A percentile compares a stretch with the other conserved stretches of the same genome.
Evolutionary conservation across 2,888 invertebrate species (phyloP).

Genomic region (Cryptus armator): DNA sequence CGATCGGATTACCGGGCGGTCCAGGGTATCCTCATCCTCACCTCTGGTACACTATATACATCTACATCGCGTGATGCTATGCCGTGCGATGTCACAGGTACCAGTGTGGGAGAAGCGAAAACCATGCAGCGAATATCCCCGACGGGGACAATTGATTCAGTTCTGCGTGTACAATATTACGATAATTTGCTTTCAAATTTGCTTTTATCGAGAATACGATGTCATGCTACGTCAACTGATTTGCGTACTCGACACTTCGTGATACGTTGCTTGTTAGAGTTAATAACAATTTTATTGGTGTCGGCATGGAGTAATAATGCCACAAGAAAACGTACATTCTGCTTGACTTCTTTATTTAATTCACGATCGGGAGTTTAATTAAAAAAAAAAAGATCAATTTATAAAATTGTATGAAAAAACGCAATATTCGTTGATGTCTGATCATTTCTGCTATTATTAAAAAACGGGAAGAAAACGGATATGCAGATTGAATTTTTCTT

Average conservation of each 20-base stretch:
- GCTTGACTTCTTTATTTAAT: neutral
- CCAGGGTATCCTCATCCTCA: slow-evolving; percentile 60
- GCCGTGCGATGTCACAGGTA: neutral
- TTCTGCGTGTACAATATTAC: slow-evolving; percentile 25
- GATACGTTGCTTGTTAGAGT: neutral
- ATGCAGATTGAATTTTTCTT: neutral
- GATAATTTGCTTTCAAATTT: slow-evolving; percentile 14
- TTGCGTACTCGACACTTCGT: neutral
- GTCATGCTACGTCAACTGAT: slow-evolving; percentile 15
- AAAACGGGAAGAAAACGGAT: too few relatives aligned
- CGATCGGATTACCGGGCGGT: slow-evolving; percentile 68
- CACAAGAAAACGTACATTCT: neutral
- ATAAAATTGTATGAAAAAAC: too few relatives aligned
- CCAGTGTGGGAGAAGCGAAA: slow-evolving; percentile 42
- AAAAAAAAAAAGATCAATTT: too few relatives aligned
- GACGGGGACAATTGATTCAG: slow-evolving; percentile 29
- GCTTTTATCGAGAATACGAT: slow-evolving; percentile 16
- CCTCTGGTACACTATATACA: slow-evolving; percentile 26
- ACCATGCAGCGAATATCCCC: slow-evolving; percentile 4
- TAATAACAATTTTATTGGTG: neutral
- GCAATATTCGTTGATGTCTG: too few relatives aligned
- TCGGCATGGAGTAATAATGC: neutral
- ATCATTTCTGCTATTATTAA: too few relatives aligned
- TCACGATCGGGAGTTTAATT: neutral
- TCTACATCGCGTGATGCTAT: slow-evolving; percentile 19